Evolutionary conservation across 2,888 invertebrate genomes (phyloP), one percentile per base, ranked within the genome.

Genomic region (Torymus tubicola): DNA sequence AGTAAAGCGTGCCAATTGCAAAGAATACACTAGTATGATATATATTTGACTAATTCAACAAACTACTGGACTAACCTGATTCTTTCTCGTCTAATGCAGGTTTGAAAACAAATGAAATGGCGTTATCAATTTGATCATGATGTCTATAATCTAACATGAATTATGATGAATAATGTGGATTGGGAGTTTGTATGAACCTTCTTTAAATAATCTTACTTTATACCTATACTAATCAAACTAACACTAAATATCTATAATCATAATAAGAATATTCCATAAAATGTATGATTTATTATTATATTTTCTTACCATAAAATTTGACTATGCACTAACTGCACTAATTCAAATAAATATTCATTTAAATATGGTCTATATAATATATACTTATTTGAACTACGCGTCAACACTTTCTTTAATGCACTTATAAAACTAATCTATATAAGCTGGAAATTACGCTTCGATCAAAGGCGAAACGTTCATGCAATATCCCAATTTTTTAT

Each of bases 71-170:
- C 89, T 81, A 85, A 92, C 92, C 92, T 91, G 92, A 91, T 89
- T 92, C 92, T 87, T 91, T 92, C 85, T 92, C 92, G 84, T 92
- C 92, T 91, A 86, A 79, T 83, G 82, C 83, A 70, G 81, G 67
- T 69, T 76, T 67, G 70, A 79, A 81, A 76, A 52, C 72, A 78
- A 82, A 78, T 75, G 67, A 82, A 72, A 80, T 69, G 55, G 55
- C 13, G 76, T 74, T 78, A 82, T 55, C 50, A 79, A 83, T 86
- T 87, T 84, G 73, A 80, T 77, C 11, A 42, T 82, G 69, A 60
- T 8, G n/a, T 61, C 70, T 81, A 70, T 68, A 80, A 58, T 70
- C 52, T 78, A 77, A 31, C 58, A 72, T 78, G 69, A 81, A 70
- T 53, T 42, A 63, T 69, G 70, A 74, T 82, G 55, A 78, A 77